phyloP scores from a whole-genome alignment of 2,113 vertebrate species.

The Gorsachius goisagi region DNA sequence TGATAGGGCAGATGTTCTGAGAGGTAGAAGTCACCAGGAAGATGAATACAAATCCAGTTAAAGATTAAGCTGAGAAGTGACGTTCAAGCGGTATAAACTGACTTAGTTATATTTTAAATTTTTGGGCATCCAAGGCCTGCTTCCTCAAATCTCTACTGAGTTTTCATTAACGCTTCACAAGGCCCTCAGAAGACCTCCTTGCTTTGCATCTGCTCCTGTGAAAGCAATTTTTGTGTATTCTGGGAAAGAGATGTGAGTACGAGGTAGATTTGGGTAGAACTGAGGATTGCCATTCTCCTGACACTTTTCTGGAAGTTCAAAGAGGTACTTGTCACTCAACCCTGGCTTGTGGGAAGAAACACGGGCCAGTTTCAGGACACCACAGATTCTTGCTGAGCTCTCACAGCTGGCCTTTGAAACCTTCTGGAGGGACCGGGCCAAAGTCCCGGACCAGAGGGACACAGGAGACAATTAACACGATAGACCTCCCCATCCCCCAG shows the following conservation, averaged over 20 bases:
- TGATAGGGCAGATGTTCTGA: neutral
- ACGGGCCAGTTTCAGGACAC: neutral
- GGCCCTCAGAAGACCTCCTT: neutral
- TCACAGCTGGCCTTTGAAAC: neutral
- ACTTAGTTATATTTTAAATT: neutral
- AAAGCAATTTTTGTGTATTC: neutral
- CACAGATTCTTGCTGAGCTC: neutral
- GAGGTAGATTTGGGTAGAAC: neutral
- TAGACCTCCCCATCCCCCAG: slow-evolving; percentile 18
- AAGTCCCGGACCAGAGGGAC: neutral
- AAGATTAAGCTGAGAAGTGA: neutral
- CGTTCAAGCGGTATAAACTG: neutral
- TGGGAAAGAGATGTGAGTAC: neutral
- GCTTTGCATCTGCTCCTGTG: neutral
- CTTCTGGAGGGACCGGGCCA: neutral
- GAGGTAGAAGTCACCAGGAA: neutral
- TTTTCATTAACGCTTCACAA: neutral
- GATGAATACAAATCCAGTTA: neutral
- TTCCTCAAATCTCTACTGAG: neutral
- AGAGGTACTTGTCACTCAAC: neutral
- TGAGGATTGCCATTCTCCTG: neutral
- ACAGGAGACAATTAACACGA: neutral
- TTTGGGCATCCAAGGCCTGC: neutral
- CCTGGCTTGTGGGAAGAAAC: neutral
- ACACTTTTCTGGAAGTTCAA: neutral